Evolutionary conservation across 1,140 invertebrate species (phyloP), one percentile per base, ranked within the genome.

Genomic region (Drosophila pandora): DNA sequence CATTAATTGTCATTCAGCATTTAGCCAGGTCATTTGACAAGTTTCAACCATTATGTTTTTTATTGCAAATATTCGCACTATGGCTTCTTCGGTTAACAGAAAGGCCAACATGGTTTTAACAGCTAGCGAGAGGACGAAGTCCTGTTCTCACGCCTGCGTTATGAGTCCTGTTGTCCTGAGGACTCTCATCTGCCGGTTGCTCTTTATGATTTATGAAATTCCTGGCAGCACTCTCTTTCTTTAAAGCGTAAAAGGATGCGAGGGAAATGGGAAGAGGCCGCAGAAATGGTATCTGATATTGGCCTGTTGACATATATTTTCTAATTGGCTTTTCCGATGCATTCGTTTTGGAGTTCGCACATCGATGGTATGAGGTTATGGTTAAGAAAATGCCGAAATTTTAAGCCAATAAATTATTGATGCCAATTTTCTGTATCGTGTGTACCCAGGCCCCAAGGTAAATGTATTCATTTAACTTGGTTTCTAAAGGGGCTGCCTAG

Each of bases 251-350:
- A 9, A 21, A 47, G n/a, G 34, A 37, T 37, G 34, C 23, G n/a
- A 25, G 22, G 22, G 12, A 32, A 32, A 37, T 30, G 41, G 25
- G 28, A 17, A 4, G 43, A 7, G 21, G 43, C 43, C 17, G 5
- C 53, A 6, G 17, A 39, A 63, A 30, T 61, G 56, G 41, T 34
- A 67, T 61, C 69, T 69, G 63, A 79, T 72, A 88, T 83, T 88
- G 63, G 83, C 59, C 75, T 70, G 62, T 76, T 87, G 83, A 88
- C 84, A 87, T 73, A 85, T 65, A 87, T 83, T 88, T 70, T 73
- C 71, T 88, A 88, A 87, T 87, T 87, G 83, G 83, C 85, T 72
- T 79, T 76, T 78, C 74, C 83, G 69, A 22, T 78, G 78, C 61
- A 48, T 13, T 76, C 52, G 48, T 49, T 49, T 10, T 59, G 23